Evolutionary conservation across 2,888 invertebrate genomes (phyloP), one percentile per base, ranked within the genome.

Genomic region (Lomographa bimaculata): DNA sequence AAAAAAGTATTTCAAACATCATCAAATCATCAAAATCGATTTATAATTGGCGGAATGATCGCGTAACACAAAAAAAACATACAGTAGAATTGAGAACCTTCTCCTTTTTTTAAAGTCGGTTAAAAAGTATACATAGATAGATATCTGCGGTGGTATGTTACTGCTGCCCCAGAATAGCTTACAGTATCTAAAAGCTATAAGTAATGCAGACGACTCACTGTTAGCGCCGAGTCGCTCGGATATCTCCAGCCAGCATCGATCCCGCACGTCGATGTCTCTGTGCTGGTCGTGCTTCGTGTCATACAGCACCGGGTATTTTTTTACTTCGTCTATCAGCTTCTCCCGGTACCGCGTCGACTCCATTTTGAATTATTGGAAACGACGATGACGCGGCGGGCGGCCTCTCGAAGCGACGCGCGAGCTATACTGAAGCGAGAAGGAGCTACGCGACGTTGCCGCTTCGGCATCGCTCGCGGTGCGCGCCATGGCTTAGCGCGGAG

Each of bases 241-340:
- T 52, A 89, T 87, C 56, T 86, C 83, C 12, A 65, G 61, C 89
- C 89, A 89, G 67, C 86, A 84, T 46, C 79, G 76, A 63, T 87
- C 89, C 5, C 86, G 56, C 23, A 77, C 75, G 48, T 84, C 85
- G 44, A 80, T 79, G 51, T 87, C 87, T 9, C 83, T 65, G 44
- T 89, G 86, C 53, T 79, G 71, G 56, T 86, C 86, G 52, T 86
- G 79, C 19, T 73, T 57, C 27, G 86, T 86, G 70, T 89, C 82
- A 65, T 87, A 89, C 45, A 89, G 49, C 50, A 85, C 83, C 1
- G 86, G 87, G 43, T 74, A 80, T 46, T 75, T 77, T 61, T 78
- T 80, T 60, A 89, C 87, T 51, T 85, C 86, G 35, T 85, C 86
- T 27, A 89, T 89, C 3, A 89, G 60, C 27, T 61, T 62, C 51